Conservation (phyloP, 2,888 invertebrate species). For the Drosophila helvetica region DNA sequence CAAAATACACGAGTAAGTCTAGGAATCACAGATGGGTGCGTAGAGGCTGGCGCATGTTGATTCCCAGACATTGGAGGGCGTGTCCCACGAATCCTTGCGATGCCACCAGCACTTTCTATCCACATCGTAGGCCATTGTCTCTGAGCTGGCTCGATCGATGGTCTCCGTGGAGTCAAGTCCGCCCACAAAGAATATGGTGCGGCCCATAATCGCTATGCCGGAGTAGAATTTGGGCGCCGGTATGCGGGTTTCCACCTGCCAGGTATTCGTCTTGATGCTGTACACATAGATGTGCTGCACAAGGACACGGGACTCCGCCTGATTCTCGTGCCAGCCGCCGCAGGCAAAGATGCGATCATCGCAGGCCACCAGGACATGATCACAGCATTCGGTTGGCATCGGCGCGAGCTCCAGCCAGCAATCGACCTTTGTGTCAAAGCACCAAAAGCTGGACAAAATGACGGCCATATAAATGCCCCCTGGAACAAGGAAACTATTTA, state of each 20-base stretch:
- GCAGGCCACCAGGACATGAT: constrained; percentile 87
- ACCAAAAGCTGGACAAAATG: constrained; percentile 85
- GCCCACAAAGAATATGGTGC: constrained; percentile 88
- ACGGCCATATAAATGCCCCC: constrained; percentile 82
- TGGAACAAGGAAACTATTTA: constrained; percentile 27
- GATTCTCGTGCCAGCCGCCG: constrained; percentile 88
- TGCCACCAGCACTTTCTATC: constrained; percentile 88
- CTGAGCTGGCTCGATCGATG: constrained; percentile 87
- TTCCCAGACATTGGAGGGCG: constrained; percentile 89
- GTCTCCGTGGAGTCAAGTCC: constrained; percentile 88
- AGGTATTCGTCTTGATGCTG: constrained; percentile 85
- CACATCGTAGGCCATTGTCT: constrained; percentile 88
- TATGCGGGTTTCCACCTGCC: constrained; percentile 87
- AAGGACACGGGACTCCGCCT: constrained; percentile 85
- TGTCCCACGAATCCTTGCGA: constrained; percentile 85
- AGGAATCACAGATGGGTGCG: constrained; percentile 85
- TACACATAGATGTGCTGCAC: constrained; percentile 88
- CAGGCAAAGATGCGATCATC: constrained; percentile 87
- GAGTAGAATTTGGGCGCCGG: constrained; percentile 89
- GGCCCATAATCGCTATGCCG: constrained; percentile 87
- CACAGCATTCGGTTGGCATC: constrained; percentile 87
- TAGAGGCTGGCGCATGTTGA: constrained; percentile 88
- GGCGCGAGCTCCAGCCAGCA: constrained; percentile 85
- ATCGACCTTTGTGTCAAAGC: constrained; percentile 85
- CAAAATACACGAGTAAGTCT: not conserved